Percentiles rank a stretch among this genome's conserved stretches.
Evolutionary conservation across 2,797 vertebrate species (phyloP).

Genomic region (Sarcoramphus papa): DNA sequence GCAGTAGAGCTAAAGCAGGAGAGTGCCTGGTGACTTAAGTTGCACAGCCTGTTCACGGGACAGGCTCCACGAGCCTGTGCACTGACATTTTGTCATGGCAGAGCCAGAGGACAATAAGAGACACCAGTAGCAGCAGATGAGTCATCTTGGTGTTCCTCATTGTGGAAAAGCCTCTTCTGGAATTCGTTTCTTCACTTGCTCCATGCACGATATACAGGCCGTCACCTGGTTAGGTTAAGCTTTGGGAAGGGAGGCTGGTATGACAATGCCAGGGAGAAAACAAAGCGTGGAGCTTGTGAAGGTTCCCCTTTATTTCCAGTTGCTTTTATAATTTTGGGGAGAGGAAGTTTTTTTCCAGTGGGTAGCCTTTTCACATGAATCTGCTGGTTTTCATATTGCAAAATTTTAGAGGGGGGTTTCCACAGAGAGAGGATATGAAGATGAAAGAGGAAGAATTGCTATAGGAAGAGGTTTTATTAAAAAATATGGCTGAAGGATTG

Average conservation of each 20-base stretch:
- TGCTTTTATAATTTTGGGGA: not conserved
- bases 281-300: not conserved
- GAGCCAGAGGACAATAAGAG: not conserved
- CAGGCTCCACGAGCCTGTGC: not conserved
- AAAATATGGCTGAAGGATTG: not conserved
- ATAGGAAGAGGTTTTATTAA: not conserved
- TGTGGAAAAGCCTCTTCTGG: not conserved
- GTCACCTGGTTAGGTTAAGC: not conserved
- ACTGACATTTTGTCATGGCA: not conserved
- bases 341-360: not conserved
- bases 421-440: not conserved
- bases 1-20: not conserved
- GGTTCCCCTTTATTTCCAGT: not conserved
- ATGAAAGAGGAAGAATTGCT: not conserved
- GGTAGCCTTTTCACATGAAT: not conserved
- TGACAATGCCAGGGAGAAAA: not conserved
- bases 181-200: not conserved
- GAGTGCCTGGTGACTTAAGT: not conserved
- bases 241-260: not conserved
- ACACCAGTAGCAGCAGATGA: not conserved
- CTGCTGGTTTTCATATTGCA: not conserved
- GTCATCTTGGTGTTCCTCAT: not conserved
- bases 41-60: not conserved
- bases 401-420: not conserved
- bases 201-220: rapidly evolving